Percentiles rank a stretch among this genome's conserved stretches.
These are phyloP conservation scores for Drosophila mayaguana DNA, from an alignment of 2,888 invertebrate genomes.

Conservation along the genomic window DNA sequence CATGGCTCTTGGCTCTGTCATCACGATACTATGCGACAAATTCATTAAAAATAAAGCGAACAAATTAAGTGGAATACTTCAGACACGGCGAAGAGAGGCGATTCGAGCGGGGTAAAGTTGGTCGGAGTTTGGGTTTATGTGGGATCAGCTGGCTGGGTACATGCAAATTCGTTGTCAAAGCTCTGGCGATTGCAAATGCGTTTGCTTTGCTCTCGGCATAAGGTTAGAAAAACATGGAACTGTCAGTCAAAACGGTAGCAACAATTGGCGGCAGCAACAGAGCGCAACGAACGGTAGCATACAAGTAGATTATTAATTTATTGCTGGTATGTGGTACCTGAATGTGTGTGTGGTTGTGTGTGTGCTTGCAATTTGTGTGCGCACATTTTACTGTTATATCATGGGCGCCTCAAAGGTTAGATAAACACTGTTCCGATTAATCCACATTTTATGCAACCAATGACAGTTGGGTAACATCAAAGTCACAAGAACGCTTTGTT, in stretches of 20 bases:
- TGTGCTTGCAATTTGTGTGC: constrained; percentile 12
- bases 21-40: constrained; percentile 56
- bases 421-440: constrained; percentile 41
- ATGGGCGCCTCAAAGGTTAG: constrained; percentile 56
- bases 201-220: constrained; percentile 6
- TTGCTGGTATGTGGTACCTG: constrained; percentile 22
- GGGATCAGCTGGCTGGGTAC: constrained; percentile 14
- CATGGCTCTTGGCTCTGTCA: constrained; percentile 57
- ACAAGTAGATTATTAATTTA: constrained; percentile 61
- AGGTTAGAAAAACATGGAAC: constrained; percentile 18
- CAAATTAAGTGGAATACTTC: constrained; percentile 6
- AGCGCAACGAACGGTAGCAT: constrained; percentile 31
- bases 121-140: neutral
- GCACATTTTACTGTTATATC: constrained; percentile 51
- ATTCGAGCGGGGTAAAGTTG: neutral
- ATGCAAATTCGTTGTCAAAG: constrained; percentile 19
- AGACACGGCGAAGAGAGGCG: neutral
- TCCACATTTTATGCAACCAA: constrained; percentile 23
- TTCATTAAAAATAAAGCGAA: constrained; percentile 47
- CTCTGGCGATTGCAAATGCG: neutral
- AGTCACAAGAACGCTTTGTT: constrained; percentile 2
- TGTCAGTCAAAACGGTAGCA: neutral
- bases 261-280: constrained; percentile 37
- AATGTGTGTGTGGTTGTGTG: constrained; percentile 7
- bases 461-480: constrained; percentile 14